phyloP scores from a whole-genome alignment of 2,113 vertebrate species.

The Solea senegalensis region DNA sequence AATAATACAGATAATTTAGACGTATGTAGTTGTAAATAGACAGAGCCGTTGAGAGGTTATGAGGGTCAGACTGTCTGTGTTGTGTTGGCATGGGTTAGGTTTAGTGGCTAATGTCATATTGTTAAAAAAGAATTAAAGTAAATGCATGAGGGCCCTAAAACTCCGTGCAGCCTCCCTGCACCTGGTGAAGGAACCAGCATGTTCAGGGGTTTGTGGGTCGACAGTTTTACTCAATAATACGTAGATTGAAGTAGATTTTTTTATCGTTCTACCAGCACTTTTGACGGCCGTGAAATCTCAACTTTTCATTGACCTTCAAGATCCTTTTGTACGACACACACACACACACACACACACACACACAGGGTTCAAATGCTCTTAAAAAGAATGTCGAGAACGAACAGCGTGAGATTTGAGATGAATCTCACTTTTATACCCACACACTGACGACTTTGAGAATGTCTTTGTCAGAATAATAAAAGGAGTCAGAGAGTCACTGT shows the following conservation, averaged over 20 bases:
- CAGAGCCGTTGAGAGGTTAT: constrained; percentile 6
- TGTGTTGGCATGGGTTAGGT: constrained; percentile 16
- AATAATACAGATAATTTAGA: constrained; percentile 15
- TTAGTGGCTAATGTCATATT: constrained; percentile 17
- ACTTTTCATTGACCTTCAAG: constrained; percentile 36
- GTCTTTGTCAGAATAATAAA: constrained; percentile 46
- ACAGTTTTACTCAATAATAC: constrained; percentile 34
- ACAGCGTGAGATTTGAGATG: constrained; percentile 46
- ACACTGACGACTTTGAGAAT: constrained; percentile 60
- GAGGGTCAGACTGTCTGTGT: constrained; percentile 19
- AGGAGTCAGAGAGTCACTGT: constrained; percentile 64
- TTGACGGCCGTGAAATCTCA: constrained; percentile 40
- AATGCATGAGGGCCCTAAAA: constrained; percentile 24
- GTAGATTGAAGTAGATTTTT: constrained; percentile 27
- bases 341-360: neutral
- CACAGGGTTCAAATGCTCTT: constrained; percentile 57
- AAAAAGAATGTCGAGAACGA: constrained; percentile 62
- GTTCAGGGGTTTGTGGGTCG: constrained; percentile 43
- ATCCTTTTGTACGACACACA: constrained; percentile 57
- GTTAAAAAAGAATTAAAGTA: constrained; percentile 15
- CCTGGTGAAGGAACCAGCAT: constrained; percentile 47
- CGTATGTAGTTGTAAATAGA: constrained; percentile 41
- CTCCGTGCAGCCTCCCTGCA: constrained; percentile 6
- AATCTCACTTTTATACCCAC: constrained; percentile 58
- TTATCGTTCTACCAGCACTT: constrained; percentile 71